Evolutionary conservation across 2,888 invertebrate species (phyloP).

Genomic region (Boloria selene): DNA sequence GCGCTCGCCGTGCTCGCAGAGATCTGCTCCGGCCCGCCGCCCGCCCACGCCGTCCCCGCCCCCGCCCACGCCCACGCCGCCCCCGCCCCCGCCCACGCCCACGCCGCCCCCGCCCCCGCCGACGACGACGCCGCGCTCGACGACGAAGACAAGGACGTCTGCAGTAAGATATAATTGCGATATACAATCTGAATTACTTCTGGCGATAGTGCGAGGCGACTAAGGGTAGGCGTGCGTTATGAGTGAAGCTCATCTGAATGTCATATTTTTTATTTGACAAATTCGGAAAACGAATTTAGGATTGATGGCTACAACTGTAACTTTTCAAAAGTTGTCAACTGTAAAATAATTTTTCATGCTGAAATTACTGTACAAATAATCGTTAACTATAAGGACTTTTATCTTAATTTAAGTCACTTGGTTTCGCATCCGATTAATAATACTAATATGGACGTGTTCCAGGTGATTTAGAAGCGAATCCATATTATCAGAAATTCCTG

Average conservation of each 20-base stretch:
- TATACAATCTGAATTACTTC: no score
- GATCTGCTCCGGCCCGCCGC: slow-evolving; percentile 77
- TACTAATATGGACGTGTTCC: slow-evolving; percentile 31
- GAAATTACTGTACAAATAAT: no score
- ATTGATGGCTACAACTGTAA: no score
- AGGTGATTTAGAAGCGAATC: slow-evolving; percentile 71
- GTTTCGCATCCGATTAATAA: not conserved
- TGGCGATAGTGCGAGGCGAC: no score
- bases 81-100: slow-evolving; percentile 1
- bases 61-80: slow-evolving; percentile 19
- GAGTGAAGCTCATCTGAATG: no score
- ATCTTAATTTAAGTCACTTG: not conserved
- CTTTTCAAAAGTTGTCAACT: no score
- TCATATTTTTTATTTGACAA: no score
- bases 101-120: not conserved
- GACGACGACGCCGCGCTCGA: slow-evolving; percentile 6
- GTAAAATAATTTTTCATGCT: no score
- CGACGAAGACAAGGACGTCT: not conserved
- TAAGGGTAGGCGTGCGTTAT: no score
- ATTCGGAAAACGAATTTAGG: no score
- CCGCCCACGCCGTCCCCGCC: slow-evolving; percentile 18
- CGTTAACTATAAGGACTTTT: no score
- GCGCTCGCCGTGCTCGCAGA: slow-evolving; percentile 95
- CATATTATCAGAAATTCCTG: slow-evolving; percentile 93
- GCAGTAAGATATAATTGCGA: no score